Base-by-base conservation (phyloP, 1,140 invertebrate species). In the Drosophila takahashii region DNA sequence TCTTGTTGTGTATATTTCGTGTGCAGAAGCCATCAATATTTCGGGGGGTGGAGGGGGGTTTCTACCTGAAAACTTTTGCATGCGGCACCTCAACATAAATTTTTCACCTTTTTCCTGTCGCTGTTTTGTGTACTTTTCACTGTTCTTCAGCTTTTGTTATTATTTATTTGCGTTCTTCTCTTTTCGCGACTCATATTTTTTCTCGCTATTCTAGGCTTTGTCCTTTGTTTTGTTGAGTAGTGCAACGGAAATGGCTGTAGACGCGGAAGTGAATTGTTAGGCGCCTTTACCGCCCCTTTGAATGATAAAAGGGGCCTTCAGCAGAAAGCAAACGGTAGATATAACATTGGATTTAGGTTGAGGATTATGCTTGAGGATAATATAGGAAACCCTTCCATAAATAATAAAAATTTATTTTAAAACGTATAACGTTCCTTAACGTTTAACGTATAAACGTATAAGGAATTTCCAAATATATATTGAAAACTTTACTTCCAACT, bases 181-280 rank as follows among this genome's bases (percentile, higher is more conserved):
- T 62, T 39, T 27, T 9, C n/a, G 10, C 22, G 7, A 11, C 48
- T 45, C 26, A 16, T 48, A 36, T 77, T 47, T 48, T 61, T 74
- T 48, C 52, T 65, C 41, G 71, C 48, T 29, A 61, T 69, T 67
- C 64, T 56, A 47, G 66, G 50, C 8, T 34, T 36, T 41, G 47
- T 11, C 54, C 47, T 76, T 69, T 60, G 72, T 76, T 76, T 77
- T 81, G 83, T 66, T 77, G 84, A 83, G 47, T 71, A 74, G 72
- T 87, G 79, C 77, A 89, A 44, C 84, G 84, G 84, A 89, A 89
- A 89, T 89, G 77, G 84, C 66, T 89, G 72, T 80, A 89, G 76
- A 89, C 84, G 84, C 84, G 84, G 84, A 89, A 89, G 84, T 84
- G 79, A 81, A 86, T 87, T 79, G 79, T 86, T 86, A 87, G 83